Evolutionary conservation across 2,797 vertebrate species (phyloP).

Genomic region (Macropus fuliginosus): DNA sequence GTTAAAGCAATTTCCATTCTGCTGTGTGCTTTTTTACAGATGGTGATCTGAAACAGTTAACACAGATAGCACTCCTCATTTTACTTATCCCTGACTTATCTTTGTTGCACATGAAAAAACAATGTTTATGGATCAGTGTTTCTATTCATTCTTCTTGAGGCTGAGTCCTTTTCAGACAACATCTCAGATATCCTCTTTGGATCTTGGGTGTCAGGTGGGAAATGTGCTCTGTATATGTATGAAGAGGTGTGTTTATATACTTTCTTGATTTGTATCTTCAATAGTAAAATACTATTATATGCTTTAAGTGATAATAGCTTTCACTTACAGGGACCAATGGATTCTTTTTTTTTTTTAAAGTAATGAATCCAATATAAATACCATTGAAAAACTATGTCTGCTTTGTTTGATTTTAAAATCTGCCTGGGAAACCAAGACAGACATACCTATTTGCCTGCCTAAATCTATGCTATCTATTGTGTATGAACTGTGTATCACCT

Average conservation of each 20-base stretch:
- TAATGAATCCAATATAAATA: conserved; percentile 58
- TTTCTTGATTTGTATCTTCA: conserved; percentile 68
- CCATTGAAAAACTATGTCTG: conserved; percentile 52
- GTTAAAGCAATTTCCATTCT: conserved; percentile 81
- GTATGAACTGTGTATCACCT: not conserved
- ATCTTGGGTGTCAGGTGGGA: conserved; percentile 72
- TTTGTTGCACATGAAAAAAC: conserved; percentile 76
- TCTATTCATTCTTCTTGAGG: conserved; percentile 71
- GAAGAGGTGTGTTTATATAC: not conserved
- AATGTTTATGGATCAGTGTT: conserved; percentile 67
- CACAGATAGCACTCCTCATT: conserved; percentile 71
- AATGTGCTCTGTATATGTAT: not conserved
- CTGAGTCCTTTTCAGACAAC: conserved; percentile 70
- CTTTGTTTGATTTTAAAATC: conserved; percentile 51
- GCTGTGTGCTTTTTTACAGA: conserved; percentile 72
- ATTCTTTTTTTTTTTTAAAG: conserved; percentile 64
- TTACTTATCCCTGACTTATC: conserved; percentile 72
- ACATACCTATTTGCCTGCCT: not conserved
- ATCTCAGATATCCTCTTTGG: conserved; percentile 53
- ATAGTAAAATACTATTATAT: conserved; percentile 55
- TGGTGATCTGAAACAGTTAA: conserved; percentile 81
- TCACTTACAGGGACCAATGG: conserved; percentile 69
- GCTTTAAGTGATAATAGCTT: conserved; percentile 68
- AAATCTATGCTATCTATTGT: not conserved
- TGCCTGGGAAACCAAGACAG: not conserved